A percentile compares a stretch with the other conserved stretches of the same genome.
Conservation (phyloP, 2,888 invertebrate genomes). For the Ormyrus rosae region DNA sequence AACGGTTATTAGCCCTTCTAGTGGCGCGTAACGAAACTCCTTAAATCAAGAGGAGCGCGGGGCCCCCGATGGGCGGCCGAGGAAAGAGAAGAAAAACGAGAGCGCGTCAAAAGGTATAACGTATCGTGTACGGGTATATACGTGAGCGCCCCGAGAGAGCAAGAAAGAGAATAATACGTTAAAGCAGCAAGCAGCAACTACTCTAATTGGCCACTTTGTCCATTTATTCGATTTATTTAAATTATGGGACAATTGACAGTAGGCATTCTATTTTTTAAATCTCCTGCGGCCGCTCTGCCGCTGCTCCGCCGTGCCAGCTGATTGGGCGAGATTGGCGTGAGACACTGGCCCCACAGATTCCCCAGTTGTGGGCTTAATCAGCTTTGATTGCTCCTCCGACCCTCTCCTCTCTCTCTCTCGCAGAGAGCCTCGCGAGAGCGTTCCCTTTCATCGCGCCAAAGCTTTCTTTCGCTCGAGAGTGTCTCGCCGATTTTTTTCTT, state of each 20-base stretch:
- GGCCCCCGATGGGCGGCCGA: conserved; percentile 42
- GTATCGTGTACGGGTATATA: neutral
- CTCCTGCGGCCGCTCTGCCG: conserved; percentile 72
- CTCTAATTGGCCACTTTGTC: conserved; percentile 77
- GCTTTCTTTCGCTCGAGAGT: too few relatives aligned
- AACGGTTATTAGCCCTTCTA: conserved; percentile 55
- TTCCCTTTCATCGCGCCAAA: conserved; percentile 16
- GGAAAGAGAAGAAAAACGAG: conserved; percentile 29
- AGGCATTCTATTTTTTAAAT: conserved; percentile 77
- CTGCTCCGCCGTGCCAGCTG: conserved; percentile 64
- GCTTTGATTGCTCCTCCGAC: conserved; percentile 71
- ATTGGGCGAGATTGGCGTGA: conserved; percentile 76
- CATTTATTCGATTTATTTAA: conserved; percentile 77
- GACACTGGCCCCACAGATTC: conserved; percentile 76
- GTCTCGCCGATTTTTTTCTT: neutral
- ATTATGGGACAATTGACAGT: conserved; percentile 77
- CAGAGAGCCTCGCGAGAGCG: too few relatives aligned
- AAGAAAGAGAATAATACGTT: conserved; percentile 50
- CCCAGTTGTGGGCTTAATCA: conserved; percentile 76
- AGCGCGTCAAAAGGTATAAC: conserved; percentile 31
- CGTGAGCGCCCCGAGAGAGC: conserved; percentile 53
- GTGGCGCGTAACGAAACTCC: conserved; percentile 55
- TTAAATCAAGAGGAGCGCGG: conserved; percentile 54
- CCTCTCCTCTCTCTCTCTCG: conserved; percentile 58
- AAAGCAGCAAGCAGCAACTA: conserved; percentile 72